Conservation (phyloP, 2,113 vertebrate genomes). For the Phrynosoma blainvillii region DNA sequence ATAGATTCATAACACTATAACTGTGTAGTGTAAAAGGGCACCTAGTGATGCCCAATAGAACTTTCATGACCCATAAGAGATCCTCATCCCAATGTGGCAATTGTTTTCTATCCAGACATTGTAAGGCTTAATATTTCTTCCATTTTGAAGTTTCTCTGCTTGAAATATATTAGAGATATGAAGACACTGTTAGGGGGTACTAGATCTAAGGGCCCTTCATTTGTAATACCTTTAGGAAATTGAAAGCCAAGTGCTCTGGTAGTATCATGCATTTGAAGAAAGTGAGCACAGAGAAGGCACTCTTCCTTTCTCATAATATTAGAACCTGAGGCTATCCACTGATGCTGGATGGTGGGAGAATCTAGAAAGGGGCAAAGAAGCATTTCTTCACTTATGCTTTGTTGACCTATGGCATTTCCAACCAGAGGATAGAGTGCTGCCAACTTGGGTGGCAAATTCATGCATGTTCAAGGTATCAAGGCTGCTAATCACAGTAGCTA, state of each 20-base stretch:
- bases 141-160: neutral
- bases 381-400: neutral
- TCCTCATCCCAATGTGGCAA: neutral
- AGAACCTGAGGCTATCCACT: fast-evolving
- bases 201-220: neutral
- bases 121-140: neutral
- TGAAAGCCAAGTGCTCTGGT: fast-evolving
- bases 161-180: neutral
- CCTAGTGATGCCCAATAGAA: neutral
- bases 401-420: neutral
- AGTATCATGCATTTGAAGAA: neutral
- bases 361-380: neutral
- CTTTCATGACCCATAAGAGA: neutral
- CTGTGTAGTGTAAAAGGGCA: no score
- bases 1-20: neutral
- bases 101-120: neutral
- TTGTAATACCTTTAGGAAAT: neutral
- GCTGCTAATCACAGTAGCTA: neutral
- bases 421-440: neutral
- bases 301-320: neutral
- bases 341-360: neutral
- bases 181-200: neutral
- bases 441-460: neutral
- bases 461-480: neutral
- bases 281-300: neutral